Evolutionary conservation across 2,888 invertebrate genomes (phyloP).

Genomic region (Cremastinae sp.): DNA sequence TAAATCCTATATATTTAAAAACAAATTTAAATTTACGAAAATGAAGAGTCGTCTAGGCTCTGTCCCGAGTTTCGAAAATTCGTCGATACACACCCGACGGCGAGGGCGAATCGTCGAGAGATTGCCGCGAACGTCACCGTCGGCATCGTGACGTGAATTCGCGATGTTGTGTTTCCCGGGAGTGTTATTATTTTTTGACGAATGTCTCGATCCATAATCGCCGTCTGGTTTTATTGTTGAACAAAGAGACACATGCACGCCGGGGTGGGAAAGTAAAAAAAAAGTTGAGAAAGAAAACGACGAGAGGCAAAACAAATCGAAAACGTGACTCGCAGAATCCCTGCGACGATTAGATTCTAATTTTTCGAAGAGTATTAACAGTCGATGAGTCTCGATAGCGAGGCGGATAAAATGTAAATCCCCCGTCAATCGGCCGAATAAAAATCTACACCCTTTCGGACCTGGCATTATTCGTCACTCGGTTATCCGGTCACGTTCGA

Average conservation of each 20-base stretch:
- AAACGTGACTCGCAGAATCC: slow-evolving; percentile 40
- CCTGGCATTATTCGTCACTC: slow-evolving; percentile 37
- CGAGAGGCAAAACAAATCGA: slow-evolving; percentile 17
- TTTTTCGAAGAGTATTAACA: slow-evolving; percentile 16
- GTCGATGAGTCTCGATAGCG: slow-evolving; percentile 43
- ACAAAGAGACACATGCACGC: slow-evolving; percentile 30
- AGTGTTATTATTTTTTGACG: slow-evolving; percentile 47
- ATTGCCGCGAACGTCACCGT: slow-evolving; percentile 48
- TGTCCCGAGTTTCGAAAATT: too few relatives aligned
- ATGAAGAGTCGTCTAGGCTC: too few relatives aligned
- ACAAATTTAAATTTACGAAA: too few relatives aligned
- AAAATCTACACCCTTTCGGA: slow-evolving; percentile 35
- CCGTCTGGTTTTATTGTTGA: slow-evolving; percentile 47
- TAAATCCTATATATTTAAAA: background rate
- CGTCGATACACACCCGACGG: too few relatives aligned
- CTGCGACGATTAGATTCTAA: slow-evolving; percentile 38
- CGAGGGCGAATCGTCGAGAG: slow-evolving; percentile 7
- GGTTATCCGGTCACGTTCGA: slow-evolving; percentile 52
- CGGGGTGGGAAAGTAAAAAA: slow-evolving; percentile 28
- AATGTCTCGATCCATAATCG: slow-evolving; percentile 47
- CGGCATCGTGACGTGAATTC: slow-evolving; percentile 44
- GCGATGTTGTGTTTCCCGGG: slow-evolving; percentile 27
- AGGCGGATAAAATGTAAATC: slow-evolving; percentile 15
- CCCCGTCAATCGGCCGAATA: slow-evolving; percentile 26
- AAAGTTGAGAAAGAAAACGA: slow-evolving; percentile 6